These are phyloP conservation scores for Rosalia funebris DNA, from an alignment of 2,888 invertebrate genomes.

Conservation along the genomic window DNA sequence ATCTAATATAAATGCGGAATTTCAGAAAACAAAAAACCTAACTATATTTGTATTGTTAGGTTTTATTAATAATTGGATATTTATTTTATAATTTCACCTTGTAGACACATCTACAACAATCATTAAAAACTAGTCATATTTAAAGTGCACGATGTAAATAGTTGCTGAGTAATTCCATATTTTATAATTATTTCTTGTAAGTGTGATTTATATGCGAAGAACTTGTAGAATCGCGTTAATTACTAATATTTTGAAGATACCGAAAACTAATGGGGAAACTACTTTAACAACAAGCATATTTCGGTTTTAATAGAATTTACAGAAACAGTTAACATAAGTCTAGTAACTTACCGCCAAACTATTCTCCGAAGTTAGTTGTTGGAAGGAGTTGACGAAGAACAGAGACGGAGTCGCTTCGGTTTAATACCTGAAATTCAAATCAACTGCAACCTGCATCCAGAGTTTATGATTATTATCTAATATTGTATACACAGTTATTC, in stretches of 20 bases:
- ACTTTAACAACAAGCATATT: slow-evolving; percentile 41
- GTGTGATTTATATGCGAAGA: not conserved
- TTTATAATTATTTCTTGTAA: not conserved
- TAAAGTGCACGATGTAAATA: too few species aligned
- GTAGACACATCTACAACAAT: too few species aligned
- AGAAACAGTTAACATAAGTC: slow-evolving; percentile 47
- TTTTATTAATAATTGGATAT: too few species aligned
- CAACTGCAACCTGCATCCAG: slow-evolving; percentile 5
- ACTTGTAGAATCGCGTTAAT: slow-evolving; percentile 14
- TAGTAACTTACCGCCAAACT: slow-evolving; percentile 35
- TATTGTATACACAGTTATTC: slow-evolving; percentile 1
- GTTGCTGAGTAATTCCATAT: too few species aligned
- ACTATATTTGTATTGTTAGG: too few species aligned
- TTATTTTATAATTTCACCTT: too few species aligned
- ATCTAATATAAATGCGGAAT: too few species aligned
- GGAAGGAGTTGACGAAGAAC: slow-evolving; percentile 7
- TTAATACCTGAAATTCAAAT: slow-evolving; percentile 26
- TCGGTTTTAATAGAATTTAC: slow-evolving; percentile 45
- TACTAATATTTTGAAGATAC: slow-evolving; percentile 25
- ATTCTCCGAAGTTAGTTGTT: slow-evolving; percentile 12
- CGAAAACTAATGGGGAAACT: slow-evolving; percentile 41
- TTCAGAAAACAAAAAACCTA: too few species aligned
- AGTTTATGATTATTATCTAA: slow-evolving; percentile 16
- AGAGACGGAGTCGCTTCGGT: slow-evolving; percentile 5
- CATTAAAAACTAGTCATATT: too few species aligned